phyloP scores from a whole-genome alignment of 2,888 invertebrate species.

The Itoplectis maculator region DNA sequence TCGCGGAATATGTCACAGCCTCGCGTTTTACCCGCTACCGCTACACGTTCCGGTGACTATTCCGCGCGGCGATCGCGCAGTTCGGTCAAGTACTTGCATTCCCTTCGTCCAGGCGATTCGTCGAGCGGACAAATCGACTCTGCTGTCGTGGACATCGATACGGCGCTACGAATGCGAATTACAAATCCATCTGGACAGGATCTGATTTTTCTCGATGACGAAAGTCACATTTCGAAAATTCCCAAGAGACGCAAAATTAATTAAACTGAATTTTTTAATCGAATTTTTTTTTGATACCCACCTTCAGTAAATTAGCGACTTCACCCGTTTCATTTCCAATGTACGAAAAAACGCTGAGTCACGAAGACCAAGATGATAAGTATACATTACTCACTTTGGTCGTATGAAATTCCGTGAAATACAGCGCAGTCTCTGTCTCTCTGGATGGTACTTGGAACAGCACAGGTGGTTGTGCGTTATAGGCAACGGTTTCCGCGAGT shows the following conservation, averaged over 20 bases:
- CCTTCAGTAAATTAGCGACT: not conserved
- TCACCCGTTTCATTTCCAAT: not conserved
- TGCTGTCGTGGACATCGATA: too few relatives aligned
- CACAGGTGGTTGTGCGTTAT: not conserved
- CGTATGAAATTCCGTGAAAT: slow-evolving; percentile 10
- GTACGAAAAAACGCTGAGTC: not conserved
- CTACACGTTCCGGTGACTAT: not conserved
- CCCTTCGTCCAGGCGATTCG: not conserved
- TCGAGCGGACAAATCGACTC: not conserved
- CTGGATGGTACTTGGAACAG: not conserved
- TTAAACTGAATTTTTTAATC: too few relatives aligned
- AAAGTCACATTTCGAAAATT: too few relatives aligned
- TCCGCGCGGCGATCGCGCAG: too few relatives aligned
- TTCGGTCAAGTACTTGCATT: slow-evolving; percentile 24
- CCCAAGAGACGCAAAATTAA: too few relatives aligned
- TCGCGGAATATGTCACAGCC: slow-evolving; percentile 69
- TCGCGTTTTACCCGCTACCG: slow-evolving; percentile 55
- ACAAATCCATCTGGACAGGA: too few relatives aligned
- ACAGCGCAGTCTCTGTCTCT: not conserved
- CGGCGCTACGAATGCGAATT: too few relatives aligned
- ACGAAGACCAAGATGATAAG: not conserved
- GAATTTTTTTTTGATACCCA: too few relatives aligned
- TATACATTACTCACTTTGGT: not conserved
- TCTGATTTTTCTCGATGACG: too few relatives aligned
- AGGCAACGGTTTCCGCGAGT: not conserved